Evolutionary conservation across 2,888 invertebrate species (phyloP).

Genomic region (Andricus quercusramuli): DNA sequence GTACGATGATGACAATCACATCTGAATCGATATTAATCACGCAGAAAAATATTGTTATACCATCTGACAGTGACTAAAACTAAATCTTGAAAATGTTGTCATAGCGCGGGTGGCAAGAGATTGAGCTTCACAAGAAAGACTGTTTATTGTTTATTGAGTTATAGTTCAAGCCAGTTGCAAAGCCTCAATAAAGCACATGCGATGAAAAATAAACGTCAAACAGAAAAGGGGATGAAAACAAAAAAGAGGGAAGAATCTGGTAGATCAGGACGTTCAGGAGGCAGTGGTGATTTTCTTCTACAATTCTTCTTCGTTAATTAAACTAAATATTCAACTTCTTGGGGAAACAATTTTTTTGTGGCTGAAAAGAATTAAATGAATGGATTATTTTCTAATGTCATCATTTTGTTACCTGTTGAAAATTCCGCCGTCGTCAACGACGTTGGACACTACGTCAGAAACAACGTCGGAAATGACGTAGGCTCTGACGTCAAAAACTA

Average conservation of each 20-base stretch:
- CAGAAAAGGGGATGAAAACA: neutral
- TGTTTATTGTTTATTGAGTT: conserved; percentile 4
- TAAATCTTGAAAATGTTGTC: neutral
- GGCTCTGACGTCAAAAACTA: too few relatives aligned
- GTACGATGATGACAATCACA: neutral
- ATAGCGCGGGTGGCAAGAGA: conserved; percentile 1
- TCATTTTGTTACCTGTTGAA: too few relatives aligned
- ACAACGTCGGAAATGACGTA: too few relatives aligned
- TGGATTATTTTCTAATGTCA: neutral
- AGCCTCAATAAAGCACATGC: conserved; percentile 37
- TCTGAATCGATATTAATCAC: neutral
- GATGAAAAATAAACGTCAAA: neutral
- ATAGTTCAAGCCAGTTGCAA: conserved; percentile 18
- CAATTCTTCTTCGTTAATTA: neutral
- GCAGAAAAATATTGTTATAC: too few relatives aligned
- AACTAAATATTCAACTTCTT: neutral
- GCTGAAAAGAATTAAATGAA: neutral
- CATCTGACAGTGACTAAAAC: too few relatives aligned
- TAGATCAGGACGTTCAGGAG: conserved; percentile 6
- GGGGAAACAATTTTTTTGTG: too few relatives aligned
- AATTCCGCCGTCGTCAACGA: too few relatives aligned
- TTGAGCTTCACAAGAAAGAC: neutral
- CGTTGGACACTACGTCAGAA: too few relatives aligned
- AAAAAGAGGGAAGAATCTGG: neutral
- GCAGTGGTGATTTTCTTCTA: neutral